Evolutionary conservation across 2,113 vertebrate species (phyloP).

Genomic region (Indri indri): DNA sequence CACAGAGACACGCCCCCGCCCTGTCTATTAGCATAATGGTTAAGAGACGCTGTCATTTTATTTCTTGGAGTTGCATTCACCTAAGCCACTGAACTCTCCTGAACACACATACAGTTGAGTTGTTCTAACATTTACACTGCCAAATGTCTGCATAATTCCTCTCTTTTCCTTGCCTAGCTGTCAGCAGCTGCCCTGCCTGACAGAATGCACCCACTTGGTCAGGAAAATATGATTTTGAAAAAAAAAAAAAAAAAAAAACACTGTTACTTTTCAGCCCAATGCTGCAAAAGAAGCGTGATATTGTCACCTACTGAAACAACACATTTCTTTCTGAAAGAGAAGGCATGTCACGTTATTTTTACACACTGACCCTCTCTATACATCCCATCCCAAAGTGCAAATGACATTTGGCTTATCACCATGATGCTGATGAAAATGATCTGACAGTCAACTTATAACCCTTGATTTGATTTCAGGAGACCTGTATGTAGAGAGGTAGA

Average conservation of each 20-base stretch:
- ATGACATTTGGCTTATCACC: slow-evolving; percentile 7
- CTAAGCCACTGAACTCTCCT: slow-evolving; percentile 63
- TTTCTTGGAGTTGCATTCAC: slow-evolving; percentile 57
- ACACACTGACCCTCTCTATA: background rate
- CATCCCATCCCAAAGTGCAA: background rate
- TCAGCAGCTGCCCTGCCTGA: slow-evolving; percentile 68
- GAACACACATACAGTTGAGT: slow-evolving; percentile 65
- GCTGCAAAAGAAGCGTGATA: slow-evolving; percentile 1
- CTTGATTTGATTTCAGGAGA: background rate
- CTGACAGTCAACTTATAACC: background rate
- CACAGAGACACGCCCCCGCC: background rate
- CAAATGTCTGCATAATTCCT: slow-evolving; percentile 73
- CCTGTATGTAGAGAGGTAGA: background rate
- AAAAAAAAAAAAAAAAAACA: slow-evolving; percentile 33
- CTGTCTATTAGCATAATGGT: slow-evolving; percentile 64
- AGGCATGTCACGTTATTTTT: background rate
- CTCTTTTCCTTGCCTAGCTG: slow-evolving; percentile 56
- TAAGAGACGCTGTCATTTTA: slow-evolving; percentile 71
- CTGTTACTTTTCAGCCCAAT: slow-evolving; percentile 29
- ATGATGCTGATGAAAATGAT: slow-evolving; percentile 4
- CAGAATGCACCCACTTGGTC: slow-evolving; percentile 60
- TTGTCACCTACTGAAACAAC: slow-evolving; percentile 17
- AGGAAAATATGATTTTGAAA: slow-evolving; percentile 57
- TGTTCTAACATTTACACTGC: slow-evolving; percentile 75
- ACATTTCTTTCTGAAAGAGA: slow-evolving; percentile 37